These are phyloP conservation scores for Dreissena rostriformis DNA, from an alignment of 1,140 invertebrate genomes.

Conservation along the genomic window DNA sequence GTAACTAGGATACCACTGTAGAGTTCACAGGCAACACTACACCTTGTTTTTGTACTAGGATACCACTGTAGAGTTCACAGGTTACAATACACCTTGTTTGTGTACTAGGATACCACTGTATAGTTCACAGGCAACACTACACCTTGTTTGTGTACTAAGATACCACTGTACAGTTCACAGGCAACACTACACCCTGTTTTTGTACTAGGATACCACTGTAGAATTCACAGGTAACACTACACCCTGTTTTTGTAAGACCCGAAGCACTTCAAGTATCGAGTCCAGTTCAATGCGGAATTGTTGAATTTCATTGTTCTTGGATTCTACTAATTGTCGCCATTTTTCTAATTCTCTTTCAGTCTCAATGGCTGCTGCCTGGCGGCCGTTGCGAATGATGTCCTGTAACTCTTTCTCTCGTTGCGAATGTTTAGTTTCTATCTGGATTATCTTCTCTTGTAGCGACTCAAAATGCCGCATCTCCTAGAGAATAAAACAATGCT, in stretches of 20 bases:
- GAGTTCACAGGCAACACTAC: too few species aligned
- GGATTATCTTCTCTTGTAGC: conserved; percentile 75
- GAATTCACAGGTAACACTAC: conserved; percentile 69
- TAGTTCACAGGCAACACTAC: conserved; percentile 69
- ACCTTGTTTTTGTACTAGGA: too few species aligned
- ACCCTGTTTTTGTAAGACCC: conserved; percentile 78
- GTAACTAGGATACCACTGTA: too few species aligned
- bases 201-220: conserved; percentile 66
- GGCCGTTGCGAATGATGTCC: conserved; percentile 70
- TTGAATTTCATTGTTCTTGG: conserved; percentile 78
- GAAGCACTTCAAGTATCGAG: conserved; percentile 78
- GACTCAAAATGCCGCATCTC: conserved; percentile 79
- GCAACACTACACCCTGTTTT: conserved; percentile 75
- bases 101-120: too few species aligned
- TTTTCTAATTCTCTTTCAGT: conserved; percentile 73
- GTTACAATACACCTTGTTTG: conserved; percentile 74
- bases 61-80: conserved; percentile 58
- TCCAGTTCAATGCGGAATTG: conserved; percentile 78
- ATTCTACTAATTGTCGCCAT: conserved; percentile 77
- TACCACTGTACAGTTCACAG: conserved; percentile 58
- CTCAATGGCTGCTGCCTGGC: conserved; percentile 65
- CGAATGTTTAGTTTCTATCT: conserved; percentile 74
- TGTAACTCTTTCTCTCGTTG: conserved; percentile 77
- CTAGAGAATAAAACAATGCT: conserved; percentile 63
- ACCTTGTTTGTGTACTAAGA: conserved; percentile 76